phyloP scores from a whole-genome alignment of 2,888 invertebrate species.

The Thymelicus sylvestris region DNA sequence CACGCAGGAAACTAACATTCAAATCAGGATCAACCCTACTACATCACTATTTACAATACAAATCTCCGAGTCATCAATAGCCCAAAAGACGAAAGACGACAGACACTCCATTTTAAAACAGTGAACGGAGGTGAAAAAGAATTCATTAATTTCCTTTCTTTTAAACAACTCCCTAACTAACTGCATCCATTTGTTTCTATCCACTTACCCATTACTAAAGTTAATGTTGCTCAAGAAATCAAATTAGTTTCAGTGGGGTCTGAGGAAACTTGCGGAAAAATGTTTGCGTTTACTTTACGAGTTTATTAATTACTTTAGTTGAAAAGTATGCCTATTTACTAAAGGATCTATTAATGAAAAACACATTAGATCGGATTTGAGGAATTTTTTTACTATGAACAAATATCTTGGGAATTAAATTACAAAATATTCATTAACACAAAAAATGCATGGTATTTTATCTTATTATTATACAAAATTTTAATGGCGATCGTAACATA shows the following conservation, averaged over 20 bases:
- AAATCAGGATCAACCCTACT: too few relatives aligned
- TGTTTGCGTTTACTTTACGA: slow-evolving; percentile 7
- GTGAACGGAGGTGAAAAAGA: neutral
- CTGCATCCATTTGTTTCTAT: slow-evolving; percentile 27
- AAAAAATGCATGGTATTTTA: too few relatives aligned
- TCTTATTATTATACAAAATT: too few relatives aligned
- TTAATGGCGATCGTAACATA: too few relatives aligned
- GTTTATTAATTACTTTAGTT: slow-evolving; percentile 6
- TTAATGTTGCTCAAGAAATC: slow-evolving; percentile 27
- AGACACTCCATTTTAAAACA: neutral
- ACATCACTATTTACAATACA: too few relatives aligned
- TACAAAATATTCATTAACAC: too few relatives aligned
- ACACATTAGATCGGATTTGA: too few relatives aligned
- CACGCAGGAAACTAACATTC: too few relatives aligned
- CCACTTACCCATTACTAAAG: slow-evolving; percentile 25
- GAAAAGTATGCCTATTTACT: slow-evolving; percentile 1
- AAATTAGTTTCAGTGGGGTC: slow-evolving; percentile 13
- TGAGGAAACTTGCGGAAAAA: slow-evolving; percentile 10
- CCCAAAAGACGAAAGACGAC: too few relatives aligned
- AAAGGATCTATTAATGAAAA: neutral
- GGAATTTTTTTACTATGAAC: too few relatives aligned
- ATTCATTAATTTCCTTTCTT: slow-evolving; percentile 17
- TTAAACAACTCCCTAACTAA: slow-evolving; percentile 13
- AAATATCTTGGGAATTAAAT: too few relatives aligned
- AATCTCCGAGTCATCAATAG: too few relatives aligned